Conservation (phyloP, 2,113 vertebrate genomes). For the Microtus oregoni region DNA sequence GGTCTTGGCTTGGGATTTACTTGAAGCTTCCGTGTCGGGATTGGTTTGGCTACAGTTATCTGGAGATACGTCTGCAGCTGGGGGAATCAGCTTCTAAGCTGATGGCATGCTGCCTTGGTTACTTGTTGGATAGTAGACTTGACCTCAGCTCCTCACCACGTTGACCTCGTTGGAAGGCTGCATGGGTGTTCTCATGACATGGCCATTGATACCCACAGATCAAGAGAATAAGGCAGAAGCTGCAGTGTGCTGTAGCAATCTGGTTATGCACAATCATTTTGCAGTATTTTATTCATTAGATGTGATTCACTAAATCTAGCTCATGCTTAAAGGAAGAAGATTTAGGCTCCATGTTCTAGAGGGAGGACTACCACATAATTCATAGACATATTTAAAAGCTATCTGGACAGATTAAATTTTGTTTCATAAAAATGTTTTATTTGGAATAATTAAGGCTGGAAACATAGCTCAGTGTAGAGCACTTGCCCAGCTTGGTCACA, state of each 20-base stretch:
- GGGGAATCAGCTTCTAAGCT: neutral
- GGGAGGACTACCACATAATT: neutral
- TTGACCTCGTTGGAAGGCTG: neutral
- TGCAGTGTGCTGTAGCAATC: neutral
- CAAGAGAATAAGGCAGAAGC: neutral
- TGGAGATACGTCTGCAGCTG: neutral
- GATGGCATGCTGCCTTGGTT: neutral
- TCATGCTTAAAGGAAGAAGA: neutral
- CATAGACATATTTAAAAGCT: slow-evolving; percentile 2
- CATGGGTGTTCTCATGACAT: neutral
- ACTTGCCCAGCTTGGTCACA: neutral
- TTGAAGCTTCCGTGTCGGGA: neutral
- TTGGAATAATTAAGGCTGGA: neutral
- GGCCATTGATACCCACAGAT: slow-evolving; percentile 2
- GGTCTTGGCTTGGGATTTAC: neutral
- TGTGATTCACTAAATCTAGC: neutral
- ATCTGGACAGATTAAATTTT: neutral
- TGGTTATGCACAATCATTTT: neutral
- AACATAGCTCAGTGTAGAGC: neutral
- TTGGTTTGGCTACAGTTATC: neutral
- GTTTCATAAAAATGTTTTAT: neutral
- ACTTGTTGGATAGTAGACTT: neutral
- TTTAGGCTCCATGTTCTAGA: neutral
- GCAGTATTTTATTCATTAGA: neutral
- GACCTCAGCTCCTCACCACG: neutral